These are phyloP conservation scores for Pristionchus fissidentatus DNA, from an alignment of 2,888 invertebrate genomes.

Conservation along the genomic window DNA sequence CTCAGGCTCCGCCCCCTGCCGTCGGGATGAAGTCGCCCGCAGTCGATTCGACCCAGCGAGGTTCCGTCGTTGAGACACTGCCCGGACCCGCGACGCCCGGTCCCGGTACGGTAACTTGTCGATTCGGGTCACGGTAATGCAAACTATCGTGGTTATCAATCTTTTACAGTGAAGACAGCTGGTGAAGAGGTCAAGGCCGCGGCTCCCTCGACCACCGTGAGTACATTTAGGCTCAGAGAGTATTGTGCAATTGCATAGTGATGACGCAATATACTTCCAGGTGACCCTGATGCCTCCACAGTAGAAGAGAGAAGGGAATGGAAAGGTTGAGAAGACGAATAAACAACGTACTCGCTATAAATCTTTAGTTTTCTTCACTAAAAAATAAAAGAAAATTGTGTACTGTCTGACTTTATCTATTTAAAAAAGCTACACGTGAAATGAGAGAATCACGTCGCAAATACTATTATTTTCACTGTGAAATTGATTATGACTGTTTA, in stretches of 20 bases:
- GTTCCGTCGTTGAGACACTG: not conserved
- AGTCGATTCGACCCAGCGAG: conserved; percentile 10
- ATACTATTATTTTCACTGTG: too few relatives aligned
- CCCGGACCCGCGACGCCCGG: not conserved
- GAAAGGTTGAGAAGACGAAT: not conserved
- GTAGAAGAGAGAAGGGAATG: not conserved
- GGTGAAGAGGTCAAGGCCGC: conserved; percentile 9
- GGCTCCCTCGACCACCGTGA: not conserved
- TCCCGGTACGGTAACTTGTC: not conserved
- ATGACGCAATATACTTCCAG: not conserved
- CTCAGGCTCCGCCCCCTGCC: not conserved
- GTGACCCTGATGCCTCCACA: not conserved
- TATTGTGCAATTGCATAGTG: not conserved
- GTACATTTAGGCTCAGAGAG: not conserved
- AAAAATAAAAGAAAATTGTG: too few relatives aligned
- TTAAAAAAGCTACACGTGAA: too few relatives aligned
- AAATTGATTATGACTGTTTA: too few relatives aligned
- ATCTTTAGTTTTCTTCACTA: conserved; percentile 45
- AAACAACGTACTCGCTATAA: conserved; percentile 19
- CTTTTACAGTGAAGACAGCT: not conserved
- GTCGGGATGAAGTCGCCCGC: not conserved
- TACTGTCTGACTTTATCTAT: too few relatives aligned
- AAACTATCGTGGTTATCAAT: not conserved
- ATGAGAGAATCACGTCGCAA: too few relatives aligned
- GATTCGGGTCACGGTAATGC: not conserved